A percentile compares a stretch with the other conserved stretches of the same genome.
Conservation (phyloP, 1,140 invertebrate genomes). For the Caenorhabditis tropicalis region DNA sequence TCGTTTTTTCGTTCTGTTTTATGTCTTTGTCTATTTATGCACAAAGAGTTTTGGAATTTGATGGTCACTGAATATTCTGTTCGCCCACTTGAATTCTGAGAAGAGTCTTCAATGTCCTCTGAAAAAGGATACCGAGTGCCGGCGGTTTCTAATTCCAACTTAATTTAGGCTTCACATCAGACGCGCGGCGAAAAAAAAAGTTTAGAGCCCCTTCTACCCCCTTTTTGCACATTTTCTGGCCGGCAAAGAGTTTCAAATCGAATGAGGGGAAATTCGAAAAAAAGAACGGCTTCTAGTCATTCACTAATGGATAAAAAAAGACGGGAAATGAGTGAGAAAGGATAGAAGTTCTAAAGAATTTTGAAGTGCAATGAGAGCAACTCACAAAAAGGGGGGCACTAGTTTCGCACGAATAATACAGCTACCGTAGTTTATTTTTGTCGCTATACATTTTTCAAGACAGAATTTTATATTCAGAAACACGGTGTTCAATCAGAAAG, state of each 20-base stretch:
- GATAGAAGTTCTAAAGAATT: neutral
- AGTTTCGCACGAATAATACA: neutral
- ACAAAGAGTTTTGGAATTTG: neutral
- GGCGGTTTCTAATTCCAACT: constrained; percentile 28
- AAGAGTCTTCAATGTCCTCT: neutral
- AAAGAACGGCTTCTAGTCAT: constrained; percentile 41
- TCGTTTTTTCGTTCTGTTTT: neutral
- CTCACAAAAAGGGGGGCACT: too few relatives aligned
- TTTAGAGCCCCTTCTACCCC: neutral
- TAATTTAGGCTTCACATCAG: constrained; percentile 37
- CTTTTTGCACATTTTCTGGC: neutral
- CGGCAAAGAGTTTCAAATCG: constrained; percentile 28
- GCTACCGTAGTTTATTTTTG: neutral
- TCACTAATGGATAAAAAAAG: constrained; percentile 14
- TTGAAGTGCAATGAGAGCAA: neutral
- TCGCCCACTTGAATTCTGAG: neutral
- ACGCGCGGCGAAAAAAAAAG: neutral
- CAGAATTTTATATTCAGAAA: too few relatives aligned
- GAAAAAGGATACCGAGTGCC: constrained; percentile 11
- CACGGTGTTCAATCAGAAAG: too few relatives aligned
- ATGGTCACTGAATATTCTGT: neutral
- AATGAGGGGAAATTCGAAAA: neutral
- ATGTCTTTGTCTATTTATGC: neutral
- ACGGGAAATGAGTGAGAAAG: neutral
- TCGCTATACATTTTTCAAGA: too few relatives aligned